Evolutionary conservation across 2,888 invertebrate species (phyloP).

Genomic region (Drosophila paranaensis): DNA sequence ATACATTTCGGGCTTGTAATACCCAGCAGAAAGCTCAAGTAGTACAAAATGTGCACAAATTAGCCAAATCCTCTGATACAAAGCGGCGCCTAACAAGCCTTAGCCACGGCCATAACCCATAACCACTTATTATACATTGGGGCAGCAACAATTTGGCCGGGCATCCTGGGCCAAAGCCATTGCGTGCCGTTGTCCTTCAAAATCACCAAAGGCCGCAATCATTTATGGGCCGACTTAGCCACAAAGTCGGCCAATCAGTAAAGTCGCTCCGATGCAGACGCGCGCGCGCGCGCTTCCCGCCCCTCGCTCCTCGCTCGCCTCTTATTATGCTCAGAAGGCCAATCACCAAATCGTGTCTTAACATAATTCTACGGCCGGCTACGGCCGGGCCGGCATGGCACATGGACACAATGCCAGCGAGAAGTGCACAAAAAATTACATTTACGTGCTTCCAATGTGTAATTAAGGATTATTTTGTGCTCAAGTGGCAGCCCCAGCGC

Average conservation of each 20-base stretch:
- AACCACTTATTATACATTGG: conserved; percentile 44
- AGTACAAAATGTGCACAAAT: conserved; percentile 68
- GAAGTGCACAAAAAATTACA: conserved; percentile 78
- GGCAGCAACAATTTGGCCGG: conserved; percentile 26
- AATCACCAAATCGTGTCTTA: conserved; percentile 79
- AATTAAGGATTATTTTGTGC: conserved; percentile 80
- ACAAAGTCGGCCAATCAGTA: conserved; percentile 73
- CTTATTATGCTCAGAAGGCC: conserved; percentile 59
- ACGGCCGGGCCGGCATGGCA: conserved; percentile 1
- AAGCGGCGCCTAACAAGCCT: conserved; percentile 37
- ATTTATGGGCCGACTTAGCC: conserved; percentile 72
- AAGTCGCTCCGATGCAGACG: conserved; percentile 39
- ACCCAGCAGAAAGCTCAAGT: conserved; percentile 9
- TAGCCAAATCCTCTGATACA: conserved; percentile 65
- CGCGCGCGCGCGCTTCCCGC: not conserved
- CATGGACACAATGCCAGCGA: conserved; percentile 51
- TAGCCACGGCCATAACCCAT: conserved; percentile 51
- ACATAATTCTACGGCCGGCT: conserved; percentile 68
- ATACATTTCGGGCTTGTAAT: conserved; percentile 34
- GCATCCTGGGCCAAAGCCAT: conserved; percentile 24
- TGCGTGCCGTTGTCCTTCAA: conserved; percentile 64
- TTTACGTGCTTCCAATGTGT: conserved; percentile 79
- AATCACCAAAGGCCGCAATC: conserved; percentile 72
- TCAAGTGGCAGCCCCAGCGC: conserved; percentile 60
- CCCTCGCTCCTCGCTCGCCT: not conserved